Evolutionary conservation across 2,797 vertebrate genomes (phyloP).

Genomic region (Varecia variegata): DNA sequence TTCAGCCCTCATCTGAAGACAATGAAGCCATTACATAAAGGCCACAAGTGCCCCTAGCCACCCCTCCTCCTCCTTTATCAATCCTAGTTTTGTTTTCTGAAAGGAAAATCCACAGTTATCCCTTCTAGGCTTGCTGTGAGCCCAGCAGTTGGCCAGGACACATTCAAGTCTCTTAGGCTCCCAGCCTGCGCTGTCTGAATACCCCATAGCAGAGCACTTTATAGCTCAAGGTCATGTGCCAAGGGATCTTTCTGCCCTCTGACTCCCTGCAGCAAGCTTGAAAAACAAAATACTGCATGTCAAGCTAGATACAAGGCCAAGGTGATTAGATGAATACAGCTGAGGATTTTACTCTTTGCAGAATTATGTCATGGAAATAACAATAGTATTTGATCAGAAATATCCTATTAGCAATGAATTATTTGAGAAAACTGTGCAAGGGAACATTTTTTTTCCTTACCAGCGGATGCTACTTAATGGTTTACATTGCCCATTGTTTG

Average conservation of each 20-base stretch:
- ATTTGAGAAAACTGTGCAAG: neutral
- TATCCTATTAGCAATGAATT: neutral
- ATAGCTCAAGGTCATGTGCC: neutral
- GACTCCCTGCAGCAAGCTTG: neutral
- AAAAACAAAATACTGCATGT: neutral
- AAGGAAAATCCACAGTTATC: neutral
- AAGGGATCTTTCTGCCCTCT: neutral
- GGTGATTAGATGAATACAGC: neutral
- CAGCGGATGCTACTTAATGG: neutral
- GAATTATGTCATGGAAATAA: neutral
- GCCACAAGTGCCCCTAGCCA: no score
- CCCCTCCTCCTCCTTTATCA: neutral
- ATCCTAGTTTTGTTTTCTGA: neutral
- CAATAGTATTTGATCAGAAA: neutral
- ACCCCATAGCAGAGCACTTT: neutral
- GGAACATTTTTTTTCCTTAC: no score
- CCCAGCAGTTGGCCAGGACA: neutral
- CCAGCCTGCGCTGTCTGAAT: neutral
- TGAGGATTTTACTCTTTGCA: neutral
- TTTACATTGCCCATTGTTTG: neutral
- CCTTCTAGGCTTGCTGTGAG: neutral
- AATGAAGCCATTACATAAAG: neutral
- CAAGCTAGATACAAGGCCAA: neutral
- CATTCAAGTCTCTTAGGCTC: neutral
- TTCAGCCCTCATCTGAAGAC: neutral